Percentiles rank a stretch among this genome's conserved stretches.
Evolutionary conservation across 2,113 vertebrate genomes (phyloP).

Genomic region (Rhadina sibilatrix): DNA sequence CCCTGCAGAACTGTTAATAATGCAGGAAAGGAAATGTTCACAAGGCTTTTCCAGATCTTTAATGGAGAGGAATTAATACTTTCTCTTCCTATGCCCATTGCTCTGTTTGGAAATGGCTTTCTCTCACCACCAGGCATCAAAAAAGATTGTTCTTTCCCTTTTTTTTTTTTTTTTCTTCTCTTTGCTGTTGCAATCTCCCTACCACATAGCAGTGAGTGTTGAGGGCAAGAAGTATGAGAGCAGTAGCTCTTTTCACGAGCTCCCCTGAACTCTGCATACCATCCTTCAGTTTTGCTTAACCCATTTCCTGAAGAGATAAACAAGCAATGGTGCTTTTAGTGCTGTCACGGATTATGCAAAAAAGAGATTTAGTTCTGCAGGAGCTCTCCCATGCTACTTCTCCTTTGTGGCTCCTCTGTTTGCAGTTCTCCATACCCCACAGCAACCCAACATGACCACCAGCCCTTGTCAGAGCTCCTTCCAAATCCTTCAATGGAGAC

Average conservation of each 20-base stretch:
- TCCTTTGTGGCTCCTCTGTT: not conserved
- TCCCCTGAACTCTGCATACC: not conserved
- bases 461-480: not conserved
- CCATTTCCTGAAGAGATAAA: not conserved
- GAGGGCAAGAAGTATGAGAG: not conserved
- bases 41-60: constrained; percentile 49
- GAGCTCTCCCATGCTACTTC: not conserved
- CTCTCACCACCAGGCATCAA: not conserved
- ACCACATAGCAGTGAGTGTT: not conserved
- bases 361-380: not conserved
- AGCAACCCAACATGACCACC: not conserved
- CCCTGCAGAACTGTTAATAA: constrained; percentile 41
- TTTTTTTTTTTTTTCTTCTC: not conserved
- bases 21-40: constrained; percentile 55
- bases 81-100: not conserved
- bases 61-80: constrained; percentile 24
- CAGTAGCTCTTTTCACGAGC: not conserved
- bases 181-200: not conserved
- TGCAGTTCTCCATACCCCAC: not conserved
- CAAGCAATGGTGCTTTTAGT: not conserved
- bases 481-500: not conserved
- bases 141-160: not conserved
- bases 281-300: not conserved
- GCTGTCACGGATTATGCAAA: not conserved
- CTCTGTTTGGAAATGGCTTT: constrained; percentile 17